phyloP scores from a whole-genome alignment of 2,888 invertebrate genomes.

The Ophion ellenae region DNA sequence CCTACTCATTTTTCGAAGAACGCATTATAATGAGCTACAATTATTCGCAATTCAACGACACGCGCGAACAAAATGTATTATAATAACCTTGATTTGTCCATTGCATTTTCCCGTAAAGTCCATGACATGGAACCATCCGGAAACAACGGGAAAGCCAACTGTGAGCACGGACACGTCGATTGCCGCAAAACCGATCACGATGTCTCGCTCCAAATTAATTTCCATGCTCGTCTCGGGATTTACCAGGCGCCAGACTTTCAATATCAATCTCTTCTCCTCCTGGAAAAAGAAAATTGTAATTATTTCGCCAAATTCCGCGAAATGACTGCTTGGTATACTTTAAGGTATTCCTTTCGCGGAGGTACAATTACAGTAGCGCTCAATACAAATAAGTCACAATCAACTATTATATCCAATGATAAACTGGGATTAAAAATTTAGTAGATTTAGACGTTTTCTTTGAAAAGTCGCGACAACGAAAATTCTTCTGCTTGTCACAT shows the following conservation, averaged over 20 bases:
- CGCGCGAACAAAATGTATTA: not conserved
- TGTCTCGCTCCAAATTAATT: conserved; percentile 86
- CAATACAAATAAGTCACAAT: too few relatives aligned
- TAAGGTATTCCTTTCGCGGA: too few relatives aligned
- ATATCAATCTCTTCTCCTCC: conserved; percentile 86
- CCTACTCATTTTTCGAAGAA: conserved; percentile 75
- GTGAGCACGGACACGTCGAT: conserved; percentile 86
- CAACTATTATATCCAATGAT: too few relatives aligned
- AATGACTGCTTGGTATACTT: too few relatives aligned
- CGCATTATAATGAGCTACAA: conserved; percentile 6
- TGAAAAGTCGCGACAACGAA: too few relatives aligned
- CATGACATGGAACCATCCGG: conserved; percentile 88
- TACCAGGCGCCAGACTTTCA: conserved; percentile 87
- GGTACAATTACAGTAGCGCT: too few relatives aligned
- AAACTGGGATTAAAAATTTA: too few relatives aligned
- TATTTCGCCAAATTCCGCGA: not conserved
- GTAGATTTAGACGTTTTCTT: too few relatives aligned
- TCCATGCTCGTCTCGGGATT: conserved; percentile 82
- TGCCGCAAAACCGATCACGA: conserved; percentile 86
- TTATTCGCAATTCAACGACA: conserved; percentile 2
- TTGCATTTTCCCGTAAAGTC: conserved; percentile 85
- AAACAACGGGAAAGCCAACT: conserved; percentile 85
- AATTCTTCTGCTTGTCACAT: too few relatives aligned
- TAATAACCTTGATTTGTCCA: conserved; percentile 86
- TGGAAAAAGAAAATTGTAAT: conserved; percentile 75